Conservation (phyloP, 2,113 vertebrate genomes). For the Myotis lucifugus region DNA sequence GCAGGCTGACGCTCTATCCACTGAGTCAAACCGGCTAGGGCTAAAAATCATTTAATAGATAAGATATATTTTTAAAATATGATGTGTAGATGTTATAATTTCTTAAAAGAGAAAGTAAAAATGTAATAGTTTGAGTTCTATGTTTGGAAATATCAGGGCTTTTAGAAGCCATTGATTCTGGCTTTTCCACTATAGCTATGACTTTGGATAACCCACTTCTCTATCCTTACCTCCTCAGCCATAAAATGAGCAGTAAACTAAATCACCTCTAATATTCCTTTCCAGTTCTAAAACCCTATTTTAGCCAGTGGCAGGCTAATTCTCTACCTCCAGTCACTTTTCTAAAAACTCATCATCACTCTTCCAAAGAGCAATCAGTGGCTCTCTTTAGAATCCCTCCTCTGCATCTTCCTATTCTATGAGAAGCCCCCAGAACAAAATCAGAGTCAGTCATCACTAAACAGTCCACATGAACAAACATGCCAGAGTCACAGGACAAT, state of each 20-base stretch:
- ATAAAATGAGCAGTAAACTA: neutral
- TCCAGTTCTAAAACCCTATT: neutral
- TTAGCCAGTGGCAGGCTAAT: neutral
- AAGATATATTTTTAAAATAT: neutral
- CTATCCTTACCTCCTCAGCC: neutral
- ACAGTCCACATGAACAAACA: neutral
- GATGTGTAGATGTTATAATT: neutral
- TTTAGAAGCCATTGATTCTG: neutral
- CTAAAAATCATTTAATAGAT: neutral
- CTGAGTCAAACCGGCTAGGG: too few relatives aligned
- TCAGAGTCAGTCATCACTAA: slow-evolving; percentile 10
- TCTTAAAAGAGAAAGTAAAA: slow-evolving; percentile 30
- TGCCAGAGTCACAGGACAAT: neutral
- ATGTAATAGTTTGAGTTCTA: neutral
- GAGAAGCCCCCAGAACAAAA: neutral
- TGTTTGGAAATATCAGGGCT: neutral
- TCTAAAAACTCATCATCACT: slow-evolving; percentile 11
- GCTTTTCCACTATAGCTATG: neutral
- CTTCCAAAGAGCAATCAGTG: neutral
- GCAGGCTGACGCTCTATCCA: too few relatives aligned
- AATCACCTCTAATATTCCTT: neutral
- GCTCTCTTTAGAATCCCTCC: neutral
- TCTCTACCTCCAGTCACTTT: neutral
- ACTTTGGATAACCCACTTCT: neutral
- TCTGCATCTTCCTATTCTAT: neutral